Conservation (phyloP, 2,888 invertebrate species). For the Euphydryas editha region DNA sequence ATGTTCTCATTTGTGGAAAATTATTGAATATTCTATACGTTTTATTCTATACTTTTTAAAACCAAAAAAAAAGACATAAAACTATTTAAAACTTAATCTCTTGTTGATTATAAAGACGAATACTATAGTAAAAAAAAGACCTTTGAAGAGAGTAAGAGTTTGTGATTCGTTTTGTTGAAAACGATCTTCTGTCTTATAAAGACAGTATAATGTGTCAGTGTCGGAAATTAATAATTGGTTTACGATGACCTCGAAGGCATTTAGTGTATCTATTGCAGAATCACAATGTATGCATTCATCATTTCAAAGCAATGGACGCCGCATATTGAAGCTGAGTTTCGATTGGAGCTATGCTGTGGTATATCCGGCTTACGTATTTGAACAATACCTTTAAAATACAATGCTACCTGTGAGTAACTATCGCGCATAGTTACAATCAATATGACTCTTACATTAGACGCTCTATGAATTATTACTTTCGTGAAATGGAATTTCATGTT, state of each 20-base stretch:
- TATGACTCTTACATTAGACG: constrained; percentile 21
- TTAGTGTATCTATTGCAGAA: constrained; percentile 23
- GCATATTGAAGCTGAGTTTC: constrained; percentile 31
- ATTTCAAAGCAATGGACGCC: constrained; percentile 26
- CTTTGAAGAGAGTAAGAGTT: too few species aligned
- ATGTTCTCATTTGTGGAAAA: background rate
- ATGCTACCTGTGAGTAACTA: constrained; percentile 29
- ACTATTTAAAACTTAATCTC: too few species aligned
- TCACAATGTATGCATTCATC: constrained; percentile 28
- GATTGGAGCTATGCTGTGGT: constrained; percentile 29
- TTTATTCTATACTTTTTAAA: background rate
- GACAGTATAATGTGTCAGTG: background rate
- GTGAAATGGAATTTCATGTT: background rate
- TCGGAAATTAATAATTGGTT: background rate
- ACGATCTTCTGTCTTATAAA: background rate
- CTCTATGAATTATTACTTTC: constrained; percentile 11
- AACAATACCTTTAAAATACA: constrained; percentile 33
- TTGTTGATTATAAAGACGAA: too few species aligned
- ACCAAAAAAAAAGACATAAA: too few species aligned
- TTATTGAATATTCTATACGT: background rate
- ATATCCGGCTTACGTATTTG: constrained; percentile 32
- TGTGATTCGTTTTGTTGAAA: too few species aligned
- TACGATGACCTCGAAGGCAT: constrained; percentile 13
- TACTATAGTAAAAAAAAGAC: too few species aligned
- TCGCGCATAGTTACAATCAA: constrained; percentile 16